Evolutionary conservation across 2,113 vertebrate genomes (phyloP).

Genomic region (Amphiprion percula): DNA sequence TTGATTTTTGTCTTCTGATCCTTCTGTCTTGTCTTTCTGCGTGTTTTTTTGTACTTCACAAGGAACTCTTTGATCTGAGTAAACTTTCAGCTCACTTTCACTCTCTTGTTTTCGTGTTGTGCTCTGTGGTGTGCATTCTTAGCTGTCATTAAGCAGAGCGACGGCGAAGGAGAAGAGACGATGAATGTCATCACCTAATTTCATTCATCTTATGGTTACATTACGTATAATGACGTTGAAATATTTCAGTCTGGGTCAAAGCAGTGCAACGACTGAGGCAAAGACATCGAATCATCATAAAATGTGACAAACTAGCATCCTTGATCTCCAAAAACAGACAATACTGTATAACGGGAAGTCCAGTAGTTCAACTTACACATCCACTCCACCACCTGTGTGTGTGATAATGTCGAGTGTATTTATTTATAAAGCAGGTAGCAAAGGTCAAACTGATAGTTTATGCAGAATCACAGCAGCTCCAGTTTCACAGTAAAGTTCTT

Average conservation of each 20-base stretch:
- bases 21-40: neutral
- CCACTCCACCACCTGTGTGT: neutral
- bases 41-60: neutral
- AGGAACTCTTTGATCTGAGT: constrained; percentile 13
- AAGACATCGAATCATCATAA: too few species aligned
- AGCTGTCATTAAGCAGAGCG: neutral
- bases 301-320: too few species aligned
- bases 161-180: neutral
- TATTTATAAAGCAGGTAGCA: constrained; percentile 42
- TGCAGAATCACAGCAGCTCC: constrained; percentile 41
- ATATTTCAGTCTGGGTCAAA: too few species aligned
- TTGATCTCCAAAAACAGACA: neutral
- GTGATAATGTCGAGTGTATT: constrained; percentile 30
- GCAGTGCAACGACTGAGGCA: neutral
- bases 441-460: constrained; percentile 61
- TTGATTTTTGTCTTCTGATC: neutral
- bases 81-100: constrained; percentile 2
- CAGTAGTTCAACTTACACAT: neutral
- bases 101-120: neutral
- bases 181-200: neutral
- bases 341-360: neutral
- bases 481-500: constrained; percentile 14
- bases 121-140: neutral
- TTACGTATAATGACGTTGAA: too few species aligned
- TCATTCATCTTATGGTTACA: neutral